These are phyloP conservation scores for Heterodera filipjevi DNA, from an alignment of 2,888 invertebrate species.

Conservation along the genomic window DNA sequence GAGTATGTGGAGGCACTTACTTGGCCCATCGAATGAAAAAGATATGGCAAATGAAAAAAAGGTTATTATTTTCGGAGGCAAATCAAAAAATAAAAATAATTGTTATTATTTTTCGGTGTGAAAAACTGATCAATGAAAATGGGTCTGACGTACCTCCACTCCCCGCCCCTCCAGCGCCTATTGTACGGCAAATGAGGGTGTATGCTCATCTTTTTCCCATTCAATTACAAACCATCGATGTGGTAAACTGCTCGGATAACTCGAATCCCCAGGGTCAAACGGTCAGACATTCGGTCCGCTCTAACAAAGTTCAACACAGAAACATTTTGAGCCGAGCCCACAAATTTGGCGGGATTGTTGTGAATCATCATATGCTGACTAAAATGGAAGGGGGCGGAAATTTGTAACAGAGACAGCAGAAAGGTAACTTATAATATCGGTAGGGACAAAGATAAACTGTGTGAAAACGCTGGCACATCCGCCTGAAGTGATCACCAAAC, in stretches of 20 bases:
- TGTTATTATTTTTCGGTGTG: no score
- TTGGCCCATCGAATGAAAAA: no score
- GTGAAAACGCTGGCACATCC: constrained; percentile 56
- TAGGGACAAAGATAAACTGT: constrained; percentile 60
- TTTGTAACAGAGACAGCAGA: no score
- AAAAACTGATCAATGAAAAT: no score
- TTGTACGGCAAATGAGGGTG: no score
- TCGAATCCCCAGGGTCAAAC: constrained; percentile 56
- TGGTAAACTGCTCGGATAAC: constrained; percentile 61
- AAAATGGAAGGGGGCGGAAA: neutral
- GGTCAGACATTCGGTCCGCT: constrained; percentile 32
- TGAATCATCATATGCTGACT: constrained; percentile 52
- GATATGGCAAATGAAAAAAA: no score
- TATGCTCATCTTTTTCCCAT: constrained; percentile 35
- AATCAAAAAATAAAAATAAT: no score
- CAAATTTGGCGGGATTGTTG: constrained; percentile 45
- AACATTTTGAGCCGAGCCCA: constrained; percentile 49
- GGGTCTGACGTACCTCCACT: no score
- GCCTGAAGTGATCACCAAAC: constrained; percentile 24
- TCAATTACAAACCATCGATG: constrained; percentile 52
- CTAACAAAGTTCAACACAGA: constrained; percentile 54
- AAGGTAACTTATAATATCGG: constrained; percentile 59
- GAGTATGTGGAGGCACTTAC: no score
- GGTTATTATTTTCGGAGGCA: no score
- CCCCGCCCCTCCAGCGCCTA: no score